Conservation (phyloP, 1,140 invertebrate species). For the Thalassaphorura encarpata region DNA sequence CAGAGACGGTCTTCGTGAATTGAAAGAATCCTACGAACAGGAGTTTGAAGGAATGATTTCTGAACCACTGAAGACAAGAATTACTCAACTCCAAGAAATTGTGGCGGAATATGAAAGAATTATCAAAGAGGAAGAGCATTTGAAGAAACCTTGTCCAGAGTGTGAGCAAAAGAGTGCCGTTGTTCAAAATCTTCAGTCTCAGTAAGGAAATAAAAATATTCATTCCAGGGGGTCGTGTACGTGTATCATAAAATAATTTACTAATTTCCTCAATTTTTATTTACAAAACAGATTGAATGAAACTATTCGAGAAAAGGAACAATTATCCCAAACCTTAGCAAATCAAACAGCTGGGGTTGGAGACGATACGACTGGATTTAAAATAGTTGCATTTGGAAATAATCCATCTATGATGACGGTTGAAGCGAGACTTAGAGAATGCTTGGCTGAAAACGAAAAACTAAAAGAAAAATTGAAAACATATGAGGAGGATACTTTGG, state of each 20-base stretch:
- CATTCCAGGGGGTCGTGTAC: neutral
- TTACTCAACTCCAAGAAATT: conserved; percentile 16
- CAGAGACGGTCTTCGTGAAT: conserved; percentile 20
- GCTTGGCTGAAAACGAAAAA: conserved; percentile 19
- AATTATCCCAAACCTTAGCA: neutral
- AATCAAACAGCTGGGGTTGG: neutral
- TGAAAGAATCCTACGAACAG: conserved; percentile 30
- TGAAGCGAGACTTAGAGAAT: conserved; percentile 20
- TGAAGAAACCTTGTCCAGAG: conserved; percentile 16
- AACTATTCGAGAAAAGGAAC: neutral
- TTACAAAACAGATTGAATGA: conserved; percentile 10
- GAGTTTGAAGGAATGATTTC: conserved; percentile 22
- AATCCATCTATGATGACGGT: conserved; percentile 27
- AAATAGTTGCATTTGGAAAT: conserved; percentile 26
- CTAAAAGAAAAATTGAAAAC: conserved; percentile 18
- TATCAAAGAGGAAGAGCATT: conserved; percentile 14
- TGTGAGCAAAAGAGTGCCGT: conserved; percentile 12
- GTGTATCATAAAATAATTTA: neutral
- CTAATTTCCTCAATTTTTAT: neutral
- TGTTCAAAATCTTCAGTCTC: conserved; percentile 9
- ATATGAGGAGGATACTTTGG: conserved; percentile 7
- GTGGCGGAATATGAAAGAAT: conserved; percentile 22
- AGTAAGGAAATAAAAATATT: conserved; percentile 13
- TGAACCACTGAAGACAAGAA: conserved; percentile 15
- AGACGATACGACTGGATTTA: conserved; percentile 17